Percentiles rank a stretch among this genome's conserved stretches.
phyloP scores from a whole-genome alignment of 1,140 invertebrate species.

The Drosophila orena region DNA sequence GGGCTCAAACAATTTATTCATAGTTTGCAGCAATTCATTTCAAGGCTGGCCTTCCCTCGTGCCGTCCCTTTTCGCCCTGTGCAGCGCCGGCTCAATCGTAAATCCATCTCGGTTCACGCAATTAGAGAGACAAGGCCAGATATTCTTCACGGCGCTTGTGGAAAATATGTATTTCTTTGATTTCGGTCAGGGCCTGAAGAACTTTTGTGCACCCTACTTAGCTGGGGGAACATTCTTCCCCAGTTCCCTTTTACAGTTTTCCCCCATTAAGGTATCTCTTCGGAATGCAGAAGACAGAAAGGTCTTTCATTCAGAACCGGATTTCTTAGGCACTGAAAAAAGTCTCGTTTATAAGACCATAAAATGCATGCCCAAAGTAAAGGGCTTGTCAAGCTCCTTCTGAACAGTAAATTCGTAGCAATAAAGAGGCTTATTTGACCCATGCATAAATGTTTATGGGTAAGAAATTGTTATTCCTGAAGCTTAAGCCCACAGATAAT shows the following conservation, averaged over 20 bases:
- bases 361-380: slow-evolving; percentile 21
- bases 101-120: slow-evolving; percentile 69
- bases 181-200: slow-evolving; percentile 8
- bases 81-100: slow-evolving; percentile 77
- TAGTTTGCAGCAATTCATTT: slow-evolving; percentile 68
- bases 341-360: slow-evolving; percentile 20
- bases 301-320: slow-evolving; percentile 45
- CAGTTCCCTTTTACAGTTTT: not conserved
- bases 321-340: slow-evolving; percentile 33
- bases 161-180: slow-evolving; percentile 26
- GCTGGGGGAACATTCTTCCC: no score
- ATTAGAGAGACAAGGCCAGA: slow-evolving; percentile 42
- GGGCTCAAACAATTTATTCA: slow-evolving; percentile 63
- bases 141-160: slow-evolving; percentile 51
- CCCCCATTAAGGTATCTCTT: slow-evolving; percentile 29
- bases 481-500: not conserved
- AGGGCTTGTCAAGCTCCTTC: slow-evolving; percentile 9
- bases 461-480: not conserved
- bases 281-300: slow-evolving; percentile 44
- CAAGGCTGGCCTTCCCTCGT: slow-evolving; percentile 58
- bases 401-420: slow-evolving; percentile 6
- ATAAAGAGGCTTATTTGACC: not conserved
- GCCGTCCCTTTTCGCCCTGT: slow-evolving; percentile 18
- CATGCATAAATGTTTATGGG: not conserved
- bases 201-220: slow-evolving; percentile 29